Evolutionary conservation across 2,113 vertebrate genomes (phyloP), one percentile per base, ranked within the genome.

Genomic region (Brachionichthys hirsutus): DNA sequence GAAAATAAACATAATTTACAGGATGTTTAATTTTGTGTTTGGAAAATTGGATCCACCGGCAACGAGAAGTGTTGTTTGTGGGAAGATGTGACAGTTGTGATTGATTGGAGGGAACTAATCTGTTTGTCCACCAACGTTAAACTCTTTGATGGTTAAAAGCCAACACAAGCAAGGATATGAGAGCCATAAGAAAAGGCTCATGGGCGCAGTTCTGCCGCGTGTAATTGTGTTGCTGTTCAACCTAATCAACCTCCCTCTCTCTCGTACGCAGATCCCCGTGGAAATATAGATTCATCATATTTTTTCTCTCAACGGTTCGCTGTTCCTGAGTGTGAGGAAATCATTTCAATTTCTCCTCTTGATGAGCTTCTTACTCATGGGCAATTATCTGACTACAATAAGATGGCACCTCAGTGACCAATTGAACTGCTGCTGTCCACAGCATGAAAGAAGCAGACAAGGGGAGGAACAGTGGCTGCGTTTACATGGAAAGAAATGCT

Each of bases 281-380:
- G 85, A 91, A 91, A 91, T 89, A 90, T 78, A 80, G 81, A 88
- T 89, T 49, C 40, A 42, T 42, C 40, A 15, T 15, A 13, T 36
- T 53, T 53, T 53, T 53, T 38, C n/a, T 22, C 14, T 87, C 84
- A 86, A 88, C 68, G 86, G 80, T 90, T 88, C 83, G 76, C 75
- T 47, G 68, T 88, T 83, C 85, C 77, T 54, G 68, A 88, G 85
- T 86, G 88, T 73, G 73, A 87, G 84, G 82, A 90, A 92, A 92
- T 90, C 70, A 92, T 91, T 92, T 90, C 81, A 89, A 90, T 90
- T 89, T 88, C 89, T 88, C 67, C 85, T 89, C 88, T 90, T 90
- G 89, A 92, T 91, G 90, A 92, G 89, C 83, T 90, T 88, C 88
- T 8, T 87, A 81, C 88, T 91, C 88, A 84, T 78, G 79, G 82